Evolutionary conservation across 2,113 vertebrate species (phyloP).

Genomic region (Sterna hirundo): DNA sequence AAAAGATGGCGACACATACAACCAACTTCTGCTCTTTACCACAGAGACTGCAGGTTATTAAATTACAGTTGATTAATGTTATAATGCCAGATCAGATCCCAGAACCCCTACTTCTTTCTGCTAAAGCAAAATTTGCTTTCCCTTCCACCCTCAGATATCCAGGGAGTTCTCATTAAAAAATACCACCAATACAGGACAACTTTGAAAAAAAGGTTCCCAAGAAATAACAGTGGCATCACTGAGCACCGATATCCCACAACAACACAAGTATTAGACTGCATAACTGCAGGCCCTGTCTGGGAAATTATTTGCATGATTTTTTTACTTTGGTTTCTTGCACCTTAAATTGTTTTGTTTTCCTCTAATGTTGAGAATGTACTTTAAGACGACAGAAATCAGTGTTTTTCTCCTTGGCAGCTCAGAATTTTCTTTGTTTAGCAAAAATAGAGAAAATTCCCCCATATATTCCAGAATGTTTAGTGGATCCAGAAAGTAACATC

Average conservation of each 20-base stretch:
- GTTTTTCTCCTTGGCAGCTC: neutral
- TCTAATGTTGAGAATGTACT: neutral
- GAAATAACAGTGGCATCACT: neutral
- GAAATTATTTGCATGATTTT: neutral
- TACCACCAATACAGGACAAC: neutral
- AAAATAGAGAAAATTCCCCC: neutral
- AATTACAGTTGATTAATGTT: slow-evolving; percentile 2
- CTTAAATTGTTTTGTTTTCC: neutral
- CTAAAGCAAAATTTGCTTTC: neutral
- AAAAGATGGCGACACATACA: neutral
- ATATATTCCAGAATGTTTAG: neutral
- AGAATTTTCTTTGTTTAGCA: neutral
- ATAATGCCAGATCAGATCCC: slow-evolving; percentile 1
- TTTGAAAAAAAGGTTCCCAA: neutral
- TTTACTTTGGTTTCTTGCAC: neutral
- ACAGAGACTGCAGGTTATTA: neutral
- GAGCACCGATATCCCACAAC: neutral
- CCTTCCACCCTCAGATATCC: neutral
- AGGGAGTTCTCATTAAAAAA: neutral
- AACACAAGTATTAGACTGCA: neutral
- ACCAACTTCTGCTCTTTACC: neutral
- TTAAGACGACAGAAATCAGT: neutral
- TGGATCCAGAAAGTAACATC: neutral
- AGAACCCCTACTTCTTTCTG: neutral
- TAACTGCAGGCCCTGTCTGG: neutral